Base-by-base conservation (phyloP, 2,113 vertebrate genomes). In the Thryonomys swinderianus region DNA sequence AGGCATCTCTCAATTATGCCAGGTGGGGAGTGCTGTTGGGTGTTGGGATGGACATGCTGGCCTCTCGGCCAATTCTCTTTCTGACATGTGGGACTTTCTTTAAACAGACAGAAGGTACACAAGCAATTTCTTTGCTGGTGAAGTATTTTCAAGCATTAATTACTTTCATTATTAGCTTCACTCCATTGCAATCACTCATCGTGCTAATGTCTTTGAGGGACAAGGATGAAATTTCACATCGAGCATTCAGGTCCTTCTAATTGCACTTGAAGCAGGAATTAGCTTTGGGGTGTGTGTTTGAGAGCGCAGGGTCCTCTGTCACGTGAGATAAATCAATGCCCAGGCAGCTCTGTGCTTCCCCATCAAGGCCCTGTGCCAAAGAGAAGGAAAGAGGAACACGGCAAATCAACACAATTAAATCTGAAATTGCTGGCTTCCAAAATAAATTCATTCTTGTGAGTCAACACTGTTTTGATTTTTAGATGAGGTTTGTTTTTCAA, bases 401-500 rank as follows among this genome's bases (percentile, higher is more conserved):
- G 67, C 40, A 93, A 86, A 95, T 86, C 86, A 88, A 93, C 80
- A 88, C 71, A 67, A 94, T 94, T 62, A 93, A 76, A 90, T 80
- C 96, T 87, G 66, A 59, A 89, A 90, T 83, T 37, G 74, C 96
- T 23, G 85, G 61, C 87, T 94, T 88, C 93, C 89, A 27, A 81
- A 88, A 93, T 69, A 59, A 78, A 88, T 85, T 55, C 78, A 62
- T 90, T 93, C 93, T 90, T 84, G 90, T 76, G 95, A 94, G 90
- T 90, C 96, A 85, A 92, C 62, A 32, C 55, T 91, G 90, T 87
- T 95, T 93, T 86, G 92, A 83, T 84, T 85, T 96, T 84, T 76
- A 85, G 93, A 92, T 96, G 83, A 85, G 66, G 40, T 92, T 96
- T 96, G 95, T 86, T 96, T 97, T 96, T 81, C 87, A 78, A 95